Percentiles rank a stretch among this genome's conserved stretches.
Conservation (phyloP, 1,140 invertebrate species). For the Dreissena polymorpha region DNA sequence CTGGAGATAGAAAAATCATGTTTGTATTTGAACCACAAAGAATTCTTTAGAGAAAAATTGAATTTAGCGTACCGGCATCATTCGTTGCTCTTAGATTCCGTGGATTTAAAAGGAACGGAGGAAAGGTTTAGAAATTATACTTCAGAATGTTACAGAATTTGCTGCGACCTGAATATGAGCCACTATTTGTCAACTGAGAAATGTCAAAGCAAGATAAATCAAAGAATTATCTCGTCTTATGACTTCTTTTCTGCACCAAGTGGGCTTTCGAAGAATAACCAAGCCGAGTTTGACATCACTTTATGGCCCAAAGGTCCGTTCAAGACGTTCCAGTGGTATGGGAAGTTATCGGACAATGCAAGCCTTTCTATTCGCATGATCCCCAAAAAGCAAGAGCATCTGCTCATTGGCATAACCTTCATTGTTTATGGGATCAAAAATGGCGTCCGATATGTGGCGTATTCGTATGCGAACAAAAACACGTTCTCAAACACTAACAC, state of each 20-base stretch:
- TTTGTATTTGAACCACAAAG: constrained; percentile 59
- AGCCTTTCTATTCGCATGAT: constrained; percentile 63
- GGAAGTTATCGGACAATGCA: constrained; percentile 68
- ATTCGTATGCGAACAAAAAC: constrained; percentile 59
- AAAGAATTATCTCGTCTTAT: constrained; percentile 54
- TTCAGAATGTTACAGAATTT: constrained; percentile 60
- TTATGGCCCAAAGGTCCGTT: constrained; percentile 74
- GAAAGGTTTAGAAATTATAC: constrained; percentile 71
- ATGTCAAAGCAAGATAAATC: constrained; percentile 68
- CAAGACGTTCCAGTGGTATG: constrained; percentile 70
- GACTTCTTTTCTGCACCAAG: constrained; percentile 40
- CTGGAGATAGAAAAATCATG: constrained; percentile 68
- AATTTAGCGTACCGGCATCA: constrained; percentile 69
- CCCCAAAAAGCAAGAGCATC: constrained; percentile 23
- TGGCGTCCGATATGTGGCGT: constrained; percentile 66
- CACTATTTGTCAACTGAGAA: constrained; percentile 68
- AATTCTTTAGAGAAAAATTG: constrained; percentile 65
- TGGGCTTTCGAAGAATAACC: constrained; percentile 6
- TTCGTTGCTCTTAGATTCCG: constrained; percentile 67
- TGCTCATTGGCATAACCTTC: constrained; percentile 66
- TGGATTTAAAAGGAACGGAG: constrained; percentile 19
- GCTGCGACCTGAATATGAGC: constrained; percentile 59
- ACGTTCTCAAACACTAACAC: constrained; percentile 58
- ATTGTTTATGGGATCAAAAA: constrained; percentile 71
- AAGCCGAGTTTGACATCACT: constrained; percentile 62